These are phyloP conservation scores for Ligdia adustata DNA, from an alignment of 2,888 invertebrate species.

Conservation along the genomic window DNA sequence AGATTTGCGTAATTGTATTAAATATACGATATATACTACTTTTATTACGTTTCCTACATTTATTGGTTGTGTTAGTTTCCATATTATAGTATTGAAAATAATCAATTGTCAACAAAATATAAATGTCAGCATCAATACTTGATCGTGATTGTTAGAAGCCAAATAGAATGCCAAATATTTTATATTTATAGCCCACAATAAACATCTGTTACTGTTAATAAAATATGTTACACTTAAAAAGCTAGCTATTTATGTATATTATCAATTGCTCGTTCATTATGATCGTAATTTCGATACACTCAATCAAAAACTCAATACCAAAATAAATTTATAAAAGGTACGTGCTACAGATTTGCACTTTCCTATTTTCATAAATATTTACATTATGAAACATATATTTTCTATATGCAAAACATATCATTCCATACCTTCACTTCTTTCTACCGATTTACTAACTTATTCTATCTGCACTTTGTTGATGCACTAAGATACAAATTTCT, in stretches of 20 bases:
- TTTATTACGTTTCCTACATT: too few relatives aligned
- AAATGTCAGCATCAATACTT: slow-evolving; percentile 6
- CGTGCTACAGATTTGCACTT: slow-evolving; percentile 12
- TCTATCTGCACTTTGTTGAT: slow-evolving; percentile 19
- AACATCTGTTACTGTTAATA: too few relatives aligned
- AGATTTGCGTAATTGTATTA: too few relatives aligned
- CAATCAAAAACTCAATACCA: not conserved
- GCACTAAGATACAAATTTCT: slow-evolving; percentile 7
- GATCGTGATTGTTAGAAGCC: slow-evolving; percentile 49
- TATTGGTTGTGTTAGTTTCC: slow-evolving; percentile 26
- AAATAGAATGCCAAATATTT: slow-evolving; percentile 72
- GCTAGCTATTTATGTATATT: too few relatives aligned
- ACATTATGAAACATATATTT: slow-evolving; percentile 14
- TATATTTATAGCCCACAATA: slow-evolving; percentile 13
- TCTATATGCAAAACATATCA: slow-evolving; percentile 33
- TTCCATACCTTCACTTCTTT: slow-evolving; percentile 19
- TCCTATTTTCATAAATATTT: slow-evolving; percentile 34
- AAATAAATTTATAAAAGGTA: slow-evolving; percentile 6
- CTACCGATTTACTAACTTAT: not conserved
- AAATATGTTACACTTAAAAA: too few relatives aligned
- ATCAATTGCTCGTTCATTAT: too few relatives aligned
- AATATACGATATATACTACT: too few relatives aligned
- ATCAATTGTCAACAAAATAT: slow-evolving; percentile 2
- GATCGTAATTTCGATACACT: not conserved
- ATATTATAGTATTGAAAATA: too few relatives aligned